Evolutionary conservation across 2,113 vertebrate species (phyloP), one percentile per base, ranked within the genome.

Genomic region (Corydoras sp.): DNA sequence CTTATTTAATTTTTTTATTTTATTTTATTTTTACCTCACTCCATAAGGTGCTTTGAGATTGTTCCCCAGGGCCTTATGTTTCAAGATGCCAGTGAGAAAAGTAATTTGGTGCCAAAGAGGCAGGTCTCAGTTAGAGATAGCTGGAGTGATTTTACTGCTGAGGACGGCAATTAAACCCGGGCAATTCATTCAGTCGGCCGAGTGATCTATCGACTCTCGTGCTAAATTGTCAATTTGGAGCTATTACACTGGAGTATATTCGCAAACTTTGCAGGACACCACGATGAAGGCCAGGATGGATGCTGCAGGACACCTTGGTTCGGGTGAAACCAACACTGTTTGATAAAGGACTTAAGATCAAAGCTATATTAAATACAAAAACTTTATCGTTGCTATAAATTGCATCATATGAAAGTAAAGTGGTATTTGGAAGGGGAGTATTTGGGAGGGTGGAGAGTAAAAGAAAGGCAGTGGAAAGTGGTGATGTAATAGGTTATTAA

Each of bases 141-240:
- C 56, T 48, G 30, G 59, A 73, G 43, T 71, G 60, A 67, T 74
- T 77, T 71, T 29, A 54, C 53, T 35, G 56, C 50, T 77, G 66
- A n/a, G 53, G 58, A 58, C 58, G 66, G 62, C 73, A 79, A 79
- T 82, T 78, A 84, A 73, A 71, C 12, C 14, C 50, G 58, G 53
- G 66, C 79, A 73, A 83, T 81, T 76, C 75, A 80, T 80, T 68
- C 67, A 58, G 49, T 12, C 62, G 30, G 54, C 54, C 72, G 76
- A 78, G 75, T 68, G 74, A 79, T 71, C 77, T 69, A 79, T 79
- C 67, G 69, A 75, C 67, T 69, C 66, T 49, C 32, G 58, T 24
- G 54, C 69, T 73, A 82, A 78, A 74, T 67, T 61, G 65, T 56
- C 69, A 71, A 77, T 76, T 76, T 79, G 75, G 54, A 79, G 62